Conservation (phyloP, 1,140 invertebrate genomes). For the Trichonephila clavipes region DNA sequence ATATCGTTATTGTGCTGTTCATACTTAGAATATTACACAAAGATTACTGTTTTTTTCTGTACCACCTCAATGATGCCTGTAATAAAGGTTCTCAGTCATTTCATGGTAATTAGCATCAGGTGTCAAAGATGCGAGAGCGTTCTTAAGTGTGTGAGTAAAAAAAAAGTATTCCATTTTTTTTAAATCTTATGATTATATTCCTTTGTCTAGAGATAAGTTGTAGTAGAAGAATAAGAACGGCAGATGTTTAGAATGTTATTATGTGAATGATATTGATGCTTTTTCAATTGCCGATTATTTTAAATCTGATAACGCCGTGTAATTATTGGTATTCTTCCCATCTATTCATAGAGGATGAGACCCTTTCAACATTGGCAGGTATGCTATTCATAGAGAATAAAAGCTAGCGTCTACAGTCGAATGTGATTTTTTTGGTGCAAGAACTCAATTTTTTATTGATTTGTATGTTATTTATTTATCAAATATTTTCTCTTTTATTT, state of each 20-base stretch:
- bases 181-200: not conserved
- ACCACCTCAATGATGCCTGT: not conserved
- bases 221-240: not conserved
- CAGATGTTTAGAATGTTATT: not conserved
- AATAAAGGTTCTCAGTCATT: slow-evolving; percentile 29
- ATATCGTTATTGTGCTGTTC: slow-evolving; percentile 27
- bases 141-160: not conserved
- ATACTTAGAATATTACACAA: slow-evolving; percentile 7
- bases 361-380: not conserved
- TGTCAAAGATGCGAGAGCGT: slow-evolving; percentile 36
- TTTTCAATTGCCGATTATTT: slow-evolving; percentile 5
- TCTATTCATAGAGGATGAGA: not conserved
- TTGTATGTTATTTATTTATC: too few relatives aligned
- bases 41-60: slow-evolving; percentile 26
- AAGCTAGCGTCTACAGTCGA: too few relatives aligned
- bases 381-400: not conserved
- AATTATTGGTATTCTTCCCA: slow-evolving; percentile 3
- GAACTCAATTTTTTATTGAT: too few relatives aligned
- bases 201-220: slow-evolving; percentile 7
- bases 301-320: slow-evolving; percentile 15
- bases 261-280: slow-evolving; percentile 4
- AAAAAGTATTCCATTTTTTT: not conserved
- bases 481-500: too few relatives aligned
- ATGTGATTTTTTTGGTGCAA: too few relatives aligned
- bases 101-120: slow-evolving; percentile 41